phyloP scores from a whole-genome alignment of 1,140 invertebrate species.

The Pinna nobilis region DNA sequence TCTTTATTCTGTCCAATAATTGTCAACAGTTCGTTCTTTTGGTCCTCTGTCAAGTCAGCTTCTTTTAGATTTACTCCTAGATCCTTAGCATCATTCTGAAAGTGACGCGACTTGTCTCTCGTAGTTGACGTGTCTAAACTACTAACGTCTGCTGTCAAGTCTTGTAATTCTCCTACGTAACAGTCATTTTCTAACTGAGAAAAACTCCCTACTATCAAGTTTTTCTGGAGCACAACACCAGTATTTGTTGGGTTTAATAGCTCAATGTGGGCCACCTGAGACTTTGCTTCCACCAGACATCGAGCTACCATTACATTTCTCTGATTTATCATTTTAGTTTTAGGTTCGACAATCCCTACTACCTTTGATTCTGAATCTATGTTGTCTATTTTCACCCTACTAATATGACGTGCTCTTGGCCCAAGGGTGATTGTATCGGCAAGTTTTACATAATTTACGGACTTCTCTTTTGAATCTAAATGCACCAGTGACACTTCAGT shows the following conservation, averaged over 20 bases:
- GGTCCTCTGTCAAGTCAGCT: neutral
- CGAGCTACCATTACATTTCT: too few species aligned
- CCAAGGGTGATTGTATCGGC: neutral
- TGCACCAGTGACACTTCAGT: neutral
- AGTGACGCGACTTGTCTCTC: too few species aligned
- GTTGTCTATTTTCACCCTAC: too few species aligned
- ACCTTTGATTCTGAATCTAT: too few species aligned
- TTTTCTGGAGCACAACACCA: neutral
- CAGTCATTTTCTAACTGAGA: neutral
- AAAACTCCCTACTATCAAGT: neutral
- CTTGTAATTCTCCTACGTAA: neutral
- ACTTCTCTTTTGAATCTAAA: neutral
- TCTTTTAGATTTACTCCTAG: neutral
- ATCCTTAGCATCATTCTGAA: neutral
- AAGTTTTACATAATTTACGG: neutral
- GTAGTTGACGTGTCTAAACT: neutral
- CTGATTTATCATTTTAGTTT: too few species aligned
- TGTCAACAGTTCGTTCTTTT: neutral
- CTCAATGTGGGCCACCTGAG: too few species aligned
- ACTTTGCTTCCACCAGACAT: too few species aligned
- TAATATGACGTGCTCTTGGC: neutral
- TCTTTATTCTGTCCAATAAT: neutral
- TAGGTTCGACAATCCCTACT: too few species aligned
- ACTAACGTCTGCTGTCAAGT: too few species aligned
- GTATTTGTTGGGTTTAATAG: neutral